These are phyloP conservation scores for Cotesia glomerata DNA, from an alignment of 1,140 invertebrate species.

Conservation along the genomic window DNA sequence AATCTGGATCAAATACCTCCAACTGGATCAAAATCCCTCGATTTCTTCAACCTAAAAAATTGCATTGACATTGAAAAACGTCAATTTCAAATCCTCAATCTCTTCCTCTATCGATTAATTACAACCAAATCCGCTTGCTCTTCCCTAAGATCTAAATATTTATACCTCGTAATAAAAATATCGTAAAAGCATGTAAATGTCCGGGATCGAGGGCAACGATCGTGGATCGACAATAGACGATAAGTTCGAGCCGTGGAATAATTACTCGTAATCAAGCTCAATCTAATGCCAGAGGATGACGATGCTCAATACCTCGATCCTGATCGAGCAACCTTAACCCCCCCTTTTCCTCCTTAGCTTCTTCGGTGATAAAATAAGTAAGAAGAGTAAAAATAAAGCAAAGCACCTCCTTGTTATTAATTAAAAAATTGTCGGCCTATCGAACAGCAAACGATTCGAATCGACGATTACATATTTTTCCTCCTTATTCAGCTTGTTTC, in stretches of 20 bases:
- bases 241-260: slow-evolving; percentile 44
- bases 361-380: not conserved
- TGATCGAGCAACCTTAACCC: not conserved
- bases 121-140: no score
- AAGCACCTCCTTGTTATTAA: slow-evolving; percentile 11
- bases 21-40: no score
- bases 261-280: slow-evolving; percentile 61
- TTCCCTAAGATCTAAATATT: no score
- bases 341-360: not conserved
- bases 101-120: no score
- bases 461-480: slow-evolving; percentile 8
- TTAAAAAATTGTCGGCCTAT: slow-evolving; percentile 14
- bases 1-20: no score
- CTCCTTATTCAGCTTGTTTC: no score
- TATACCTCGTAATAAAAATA: no score
- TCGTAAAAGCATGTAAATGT: not conserved
- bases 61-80: no score
- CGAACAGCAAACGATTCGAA: slow-evolving; percentile 12
- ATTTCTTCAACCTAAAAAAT: no score
- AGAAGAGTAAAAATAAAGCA: not conserved
- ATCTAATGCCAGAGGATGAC: slow-evolving; percentile 61
- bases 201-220: no score
- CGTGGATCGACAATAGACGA: slow-evolving; percentile 1
- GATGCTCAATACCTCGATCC: slow-evolving; percentile 32
- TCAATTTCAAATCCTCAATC: no score